Percentiles rank a stretch among this genome's conserved stretches.
phyloP scores from a whole-genome alignment of 2,113 vertebrate species.

The Rana temporaria region DNA sequence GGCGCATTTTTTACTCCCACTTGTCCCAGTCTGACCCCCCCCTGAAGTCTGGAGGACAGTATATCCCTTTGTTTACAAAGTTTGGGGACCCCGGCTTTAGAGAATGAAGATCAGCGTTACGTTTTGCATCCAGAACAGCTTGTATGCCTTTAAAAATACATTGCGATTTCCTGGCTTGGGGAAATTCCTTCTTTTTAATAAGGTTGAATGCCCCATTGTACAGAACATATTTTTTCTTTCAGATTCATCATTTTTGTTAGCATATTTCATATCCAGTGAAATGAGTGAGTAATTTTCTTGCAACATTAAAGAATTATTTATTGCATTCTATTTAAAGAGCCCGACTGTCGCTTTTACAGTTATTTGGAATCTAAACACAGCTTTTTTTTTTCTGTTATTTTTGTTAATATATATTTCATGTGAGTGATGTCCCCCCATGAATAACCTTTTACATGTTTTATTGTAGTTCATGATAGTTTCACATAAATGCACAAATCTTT shows the following conservation, averaged over 20 bases:
- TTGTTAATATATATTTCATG: not conserved
- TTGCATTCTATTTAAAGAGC: conserved; percentile 16
- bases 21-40: too few relatives aligned
- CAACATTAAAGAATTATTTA: conserved; percentile 30
- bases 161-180: conserved; percentile 24
- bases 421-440: not conserved
- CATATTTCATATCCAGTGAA: conserved; percentile 30
- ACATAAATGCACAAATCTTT: not conserved
- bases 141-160: conserved; percentile 15
- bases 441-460: not conserved
- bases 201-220: conserved; percentile 35
- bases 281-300: conserved; percentile 41
- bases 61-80: too few relatives aligned
- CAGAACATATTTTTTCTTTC: conserved; percentile 41
- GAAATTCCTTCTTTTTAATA: conserved; percentile 29
- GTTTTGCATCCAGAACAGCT: not conserved
- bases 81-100: too few relatives aligned
- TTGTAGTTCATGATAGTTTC: not conserved
- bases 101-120: too few relatives aligned
- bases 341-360: not conserved
- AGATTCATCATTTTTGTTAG: conserved; percentile 45
- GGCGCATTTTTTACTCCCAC: too few relatives aligned
- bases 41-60: too few relatives aligned
- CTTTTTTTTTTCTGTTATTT: conserved; percentile 7
- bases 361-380: not conserved